These are phyloP conservation scores for Drosophila pseudoobscura DNA, from an alignment of 1,140 invertebrate species.

Conservation along the genomic window DNA sequence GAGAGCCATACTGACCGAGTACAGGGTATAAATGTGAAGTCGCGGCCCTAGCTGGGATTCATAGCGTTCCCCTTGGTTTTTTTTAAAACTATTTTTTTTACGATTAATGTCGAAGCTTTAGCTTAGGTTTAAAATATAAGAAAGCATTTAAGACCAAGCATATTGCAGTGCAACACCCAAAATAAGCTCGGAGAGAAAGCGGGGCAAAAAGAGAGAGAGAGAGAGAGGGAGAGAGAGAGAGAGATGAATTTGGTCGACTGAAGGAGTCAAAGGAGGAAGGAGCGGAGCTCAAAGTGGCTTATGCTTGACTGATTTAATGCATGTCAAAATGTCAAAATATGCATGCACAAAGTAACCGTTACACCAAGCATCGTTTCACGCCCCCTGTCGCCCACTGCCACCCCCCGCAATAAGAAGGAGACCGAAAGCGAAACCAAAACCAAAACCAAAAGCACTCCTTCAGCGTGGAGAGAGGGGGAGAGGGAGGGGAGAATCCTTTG, in stretches of 20 bases:
- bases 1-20: too few species aligned
- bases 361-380: constrained; percentile 11
- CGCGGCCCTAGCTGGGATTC: too few species aligned
- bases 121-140: constrained; percentile 9
- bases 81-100: too few species aligned
- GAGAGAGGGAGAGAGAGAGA: background rate
- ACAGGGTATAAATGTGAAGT: too few species aligned
- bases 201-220: background rate
- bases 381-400: background rate
- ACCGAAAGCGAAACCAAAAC: too few species aligned
- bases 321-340: constrained; percentile 79
- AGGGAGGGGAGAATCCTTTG: constrained; percentile 4
- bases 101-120: background rate
- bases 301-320: constrained; percentile 78
- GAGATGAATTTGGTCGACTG: constrained; percentile 19
- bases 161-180: constrained; percentile 8
- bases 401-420: too few species aligned
- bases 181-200: background rate
- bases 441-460: too few species aligned
- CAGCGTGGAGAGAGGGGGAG: constrained; percentile 5
- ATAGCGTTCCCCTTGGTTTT: too few species aligned
- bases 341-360: constrained; percentile 64
- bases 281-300: constrained; percentile 49
- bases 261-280: constrained; percentile 25
- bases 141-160: constrained; percentile 6